Percentiles rank a stretch among this genome's conserved stretches.
These are phyloP conservation scores for Noturus placidus DNA, from an alignment of 2,113 vertebrate genomes.

Conservation along the genomic window DNA sequence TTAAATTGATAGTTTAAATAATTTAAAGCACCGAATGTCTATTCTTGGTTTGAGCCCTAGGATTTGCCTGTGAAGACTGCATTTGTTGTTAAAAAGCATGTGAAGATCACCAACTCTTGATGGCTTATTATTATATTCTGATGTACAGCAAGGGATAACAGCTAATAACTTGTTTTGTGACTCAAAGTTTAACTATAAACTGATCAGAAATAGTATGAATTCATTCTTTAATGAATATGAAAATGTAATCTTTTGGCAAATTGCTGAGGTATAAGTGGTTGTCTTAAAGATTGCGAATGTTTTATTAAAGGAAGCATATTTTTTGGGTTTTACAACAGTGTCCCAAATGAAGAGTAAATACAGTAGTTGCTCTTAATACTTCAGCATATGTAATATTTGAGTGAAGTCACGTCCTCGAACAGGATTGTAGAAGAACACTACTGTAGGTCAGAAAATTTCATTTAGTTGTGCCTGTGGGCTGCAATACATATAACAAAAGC, in stretches of 20 bases:
- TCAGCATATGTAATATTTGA: not conserved
- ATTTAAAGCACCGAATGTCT: too few relatives aligned
- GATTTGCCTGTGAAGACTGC: too few relatives aligned
- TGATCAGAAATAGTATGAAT: not conserved
- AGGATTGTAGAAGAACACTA: slow-evolving; percentile 36
- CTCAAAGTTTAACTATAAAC: not conserved
- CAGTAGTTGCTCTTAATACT: not conserved
- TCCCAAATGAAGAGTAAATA: not conserved
- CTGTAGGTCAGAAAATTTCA: slow-evolving; percentile 49
- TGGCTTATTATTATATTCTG: not conserved
- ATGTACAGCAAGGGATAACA: not conserved
- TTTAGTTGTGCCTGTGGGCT: slow-evolving; percentile 46
- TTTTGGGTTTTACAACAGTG: not conserved
- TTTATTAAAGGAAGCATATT: not conserved
- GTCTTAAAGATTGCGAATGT: not conserved
- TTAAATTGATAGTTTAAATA: too few relatives aligned
- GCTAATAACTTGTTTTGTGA: not conserved
- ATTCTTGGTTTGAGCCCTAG: too few relatives aligned
- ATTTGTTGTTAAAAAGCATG: too few relatives aligned
- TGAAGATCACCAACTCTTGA: not conserved
- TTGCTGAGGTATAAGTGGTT: not conserved
- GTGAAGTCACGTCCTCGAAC: not conserved
- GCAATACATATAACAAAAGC: slow-evolving; percentile 44
- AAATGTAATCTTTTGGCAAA: not conserved
- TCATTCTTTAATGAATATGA: not conserved